A percentile compares a stretch with the other conserved stretches of the same genome.
These are phyloP conservation scores for Bibio marci DNA, from an alignment of 2,888 invertebrate genomes.

Conservation along the genomic window DNA sequence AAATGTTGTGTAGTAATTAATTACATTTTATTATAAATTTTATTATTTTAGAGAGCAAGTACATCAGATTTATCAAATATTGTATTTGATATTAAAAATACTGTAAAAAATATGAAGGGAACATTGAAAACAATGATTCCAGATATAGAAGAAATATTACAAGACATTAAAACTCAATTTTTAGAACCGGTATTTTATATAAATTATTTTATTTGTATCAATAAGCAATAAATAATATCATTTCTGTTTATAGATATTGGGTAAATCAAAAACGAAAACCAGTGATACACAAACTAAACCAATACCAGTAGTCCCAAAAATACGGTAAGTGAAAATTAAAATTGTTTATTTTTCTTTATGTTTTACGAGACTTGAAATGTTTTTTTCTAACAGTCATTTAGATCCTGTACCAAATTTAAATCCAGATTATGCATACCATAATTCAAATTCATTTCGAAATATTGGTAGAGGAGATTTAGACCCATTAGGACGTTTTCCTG, in stretches of 20 bases:
- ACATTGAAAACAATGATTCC: constrained; percentile 45
- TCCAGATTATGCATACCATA: too few relatives aligned
- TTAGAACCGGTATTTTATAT: constrained; percentile 37
- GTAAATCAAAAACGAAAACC: neutral
- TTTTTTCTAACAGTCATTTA: too few relatives aligned
- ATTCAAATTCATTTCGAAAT: constrained; percentile 27
- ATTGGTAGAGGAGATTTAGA: constrained; percentile 63
- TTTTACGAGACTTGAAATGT: too few relatives aligned
- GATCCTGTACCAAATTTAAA: too few relatives aligned
- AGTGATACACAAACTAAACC: constrained; percentile 14
- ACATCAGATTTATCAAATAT: constrained; percentile 40
- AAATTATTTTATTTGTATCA: too few relatives aligned
- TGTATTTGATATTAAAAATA: constrained; percentile 37
- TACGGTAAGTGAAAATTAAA: too few relatives aligned
- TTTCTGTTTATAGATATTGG: too few relatives aligned
- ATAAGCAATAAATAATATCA: too few relatives aligned
- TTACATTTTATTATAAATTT: too few relatives aligned
- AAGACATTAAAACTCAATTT: constrained; percentile 43
- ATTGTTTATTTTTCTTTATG: too few relatives aligned
- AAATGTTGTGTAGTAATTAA: too few relatives aligned
- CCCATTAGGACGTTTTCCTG: constrained; percentile 48
- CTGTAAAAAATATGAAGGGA: constrained; percentile 38
- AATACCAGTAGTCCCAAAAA: neutral
- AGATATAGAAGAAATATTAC: constrained; percentile 39
- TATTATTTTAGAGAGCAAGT: too few relatives aligned